Evolutionary conservation across 1,140 invertebrate species (phyloP).

Genomic region (Aphelinus certus): DNA sequence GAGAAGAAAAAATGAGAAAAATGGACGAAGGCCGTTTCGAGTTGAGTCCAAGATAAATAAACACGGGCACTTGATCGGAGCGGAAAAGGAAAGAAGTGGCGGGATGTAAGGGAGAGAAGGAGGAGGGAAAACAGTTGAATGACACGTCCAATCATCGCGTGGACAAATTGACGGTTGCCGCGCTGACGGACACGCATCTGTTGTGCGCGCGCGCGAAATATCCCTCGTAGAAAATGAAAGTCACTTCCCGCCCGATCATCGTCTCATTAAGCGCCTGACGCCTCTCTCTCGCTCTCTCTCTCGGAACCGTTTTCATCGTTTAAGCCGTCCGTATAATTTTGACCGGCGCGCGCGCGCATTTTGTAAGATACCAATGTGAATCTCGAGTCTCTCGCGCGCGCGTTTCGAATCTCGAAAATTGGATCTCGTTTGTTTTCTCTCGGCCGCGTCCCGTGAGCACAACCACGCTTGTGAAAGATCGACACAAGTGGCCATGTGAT

Average conservation of each 20-base stretch:
- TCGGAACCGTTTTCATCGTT: constrained; percentile 13
- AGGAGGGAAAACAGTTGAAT: neutral
- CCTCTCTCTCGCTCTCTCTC: neutral
- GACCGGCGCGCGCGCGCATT: neutral
- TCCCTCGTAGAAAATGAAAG: constrained; percentile 51
- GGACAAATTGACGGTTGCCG: constrained; percentile 52
- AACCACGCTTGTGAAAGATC: neutral
- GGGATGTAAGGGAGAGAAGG: constrained; percentile 22
- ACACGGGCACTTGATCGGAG: neutral
- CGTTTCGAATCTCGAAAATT: no score
- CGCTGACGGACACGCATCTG: constrained; percentile 48
- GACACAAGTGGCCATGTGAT: neutral
- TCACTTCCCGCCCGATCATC: constrained; percentile 54
- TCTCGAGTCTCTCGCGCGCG: no score
- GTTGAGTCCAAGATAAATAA: constrained; percentile 40
- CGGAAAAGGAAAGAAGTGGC: no score
- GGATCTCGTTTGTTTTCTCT: no score
- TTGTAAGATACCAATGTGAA: no score
- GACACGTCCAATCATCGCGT: constrained; percentile 50
- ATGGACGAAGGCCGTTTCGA: no score
- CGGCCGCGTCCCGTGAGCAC: no score
- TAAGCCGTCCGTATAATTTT: constrained; percentile 20
- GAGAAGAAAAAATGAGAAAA: neutral
- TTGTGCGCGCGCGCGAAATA: constrained; percentile 40
- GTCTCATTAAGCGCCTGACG: constrained; percentile 42